Evolutionary conservation across 1,140 invertebrate species (phyloP).

Genomic region (Triops longicaudatus): DNA sequence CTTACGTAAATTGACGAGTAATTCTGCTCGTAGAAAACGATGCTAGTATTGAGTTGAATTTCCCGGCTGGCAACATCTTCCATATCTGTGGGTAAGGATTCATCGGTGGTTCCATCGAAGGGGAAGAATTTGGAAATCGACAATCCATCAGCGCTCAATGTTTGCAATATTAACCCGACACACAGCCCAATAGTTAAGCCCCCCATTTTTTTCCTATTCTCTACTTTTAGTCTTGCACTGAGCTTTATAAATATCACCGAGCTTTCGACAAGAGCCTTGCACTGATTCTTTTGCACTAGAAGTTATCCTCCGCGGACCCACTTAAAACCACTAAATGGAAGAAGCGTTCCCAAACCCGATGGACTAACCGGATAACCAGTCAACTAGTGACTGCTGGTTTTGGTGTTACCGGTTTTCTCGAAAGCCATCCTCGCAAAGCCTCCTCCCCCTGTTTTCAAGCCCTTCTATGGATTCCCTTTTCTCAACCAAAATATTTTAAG

Average conservation of each 20-base stretch:
- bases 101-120: constrained; percentile 7
- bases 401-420: not conserved
- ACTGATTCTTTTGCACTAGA: not conserved
- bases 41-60: constrained; percentile 49
- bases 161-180: not conserved
- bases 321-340: not conserved
- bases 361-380: not conserved
- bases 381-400: not conserved
- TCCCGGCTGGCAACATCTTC: constrained; percentile 43
- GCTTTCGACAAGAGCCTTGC: not conserved
- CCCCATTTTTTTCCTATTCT: not conserved
- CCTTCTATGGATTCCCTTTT: constrained; percentile 2
- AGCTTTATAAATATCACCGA: not conserved
- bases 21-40: constrained; percentile 59
- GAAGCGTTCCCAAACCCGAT: not conserved
- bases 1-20: constrained; percentile 67
- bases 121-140: not conserved
- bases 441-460: not conserved
- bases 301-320: not conserved
- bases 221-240: not conserved
- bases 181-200: not conserved
- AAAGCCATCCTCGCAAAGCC: not conserved
- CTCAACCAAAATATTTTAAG: not conserved
- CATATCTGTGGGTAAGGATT: constrained; percentile 26
- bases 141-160: not conserved